Conservation (phyloP, 2,113 vertebrate genomes). For the Podarcis cretensis region DNA sequence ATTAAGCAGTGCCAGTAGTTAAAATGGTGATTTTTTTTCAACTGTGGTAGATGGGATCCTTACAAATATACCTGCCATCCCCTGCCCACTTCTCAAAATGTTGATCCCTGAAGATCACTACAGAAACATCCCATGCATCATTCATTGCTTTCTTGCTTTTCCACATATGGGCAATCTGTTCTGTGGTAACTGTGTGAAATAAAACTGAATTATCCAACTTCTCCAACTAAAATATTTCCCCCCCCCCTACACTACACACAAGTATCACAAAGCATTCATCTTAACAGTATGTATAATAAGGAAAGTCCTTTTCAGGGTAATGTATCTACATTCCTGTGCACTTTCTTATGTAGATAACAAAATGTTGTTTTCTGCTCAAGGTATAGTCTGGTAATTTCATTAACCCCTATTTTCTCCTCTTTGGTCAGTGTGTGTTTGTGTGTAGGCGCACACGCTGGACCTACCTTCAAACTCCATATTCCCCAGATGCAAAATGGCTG, state of each 20-base stretch:
- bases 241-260: background rate
- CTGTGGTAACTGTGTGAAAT: background rate
- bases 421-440: background rate
- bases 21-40: background rate
- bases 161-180: background rate
- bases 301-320: background rate
- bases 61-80: background rate
- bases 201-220: background rate
- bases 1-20: background rate
- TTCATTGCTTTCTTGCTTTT: background rate
- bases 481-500: constrained; percentile 91
- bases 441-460: background rate
- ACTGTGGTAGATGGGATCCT: background rate
- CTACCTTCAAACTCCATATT: constrained; percentile 90
- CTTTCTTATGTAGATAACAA: background rate
- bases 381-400: background rate
- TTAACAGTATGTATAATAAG: background rate
- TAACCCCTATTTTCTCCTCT: background rate
- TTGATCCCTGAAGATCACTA: background rate
- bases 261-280: background rate
- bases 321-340: background rate
- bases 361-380: background rate
- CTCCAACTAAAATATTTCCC: background rate
- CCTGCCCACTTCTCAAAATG: background rate
- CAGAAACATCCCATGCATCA: too few relatives aligned